Base-by-base conservation (phyloP, 2,113 vertebrate genomes). In the Cephalopholis sonnerati region DNA sequence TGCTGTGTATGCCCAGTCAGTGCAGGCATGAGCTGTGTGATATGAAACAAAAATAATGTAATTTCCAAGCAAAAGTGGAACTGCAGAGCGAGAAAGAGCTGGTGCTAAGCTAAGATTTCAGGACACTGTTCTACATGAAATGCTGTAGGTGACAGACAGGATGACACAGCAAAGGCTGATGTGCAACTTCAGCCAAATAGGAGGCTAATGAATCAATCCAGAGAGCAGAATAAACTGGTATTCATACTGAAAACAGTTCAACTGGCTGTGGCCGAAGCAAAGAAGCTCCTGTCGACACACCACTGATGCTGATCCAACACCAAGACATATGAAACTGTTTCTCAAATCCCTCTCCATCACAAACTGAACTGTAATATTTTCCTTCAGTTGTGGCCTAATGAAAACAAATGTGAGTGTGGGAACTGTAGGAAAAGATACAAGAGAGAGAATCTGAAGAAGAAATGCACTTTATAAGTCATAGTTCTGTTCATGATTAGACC, bases 341-440 rank as follows among this genome's bases (percentile, higher is more conserved):
- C 61, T 59, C 69, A 72, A 67, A 70, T 74, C 46, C 22, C 36
- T 32, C 32, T 50, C 63, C 68, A 62, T 74, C 86, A 74, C 32
- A 41, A 67, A 59, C 27, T 16, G 20, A 72, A 17, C 39, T 7
- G 39, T 59, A 36, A 81, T 64, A 72, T 74, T 68, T 53, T 32
- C 54, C 53, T 64, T 57, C 24, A 6, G 75, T 74, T 46, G 13
- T 36, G 69, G 24, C 67, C 70, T 62, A 63, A 81, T 32, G 65
- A 81, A 87, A 79, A 69, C 39, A 63, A 79, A 86, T 73, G 20
- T 41, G 51, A 72, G 74, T 61, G 50, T 72, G 79, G 65, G 81
- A 82, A 62, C 73, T 8, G 5, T 5, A 62, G 36, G 51, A 72
- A 48, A 29, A 66, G 54, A 80, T 32, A 27, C 39, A 72, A 53